Percentiles rank a stretch among this genome's conserved stretches.
Evolutionary conservation across 2,888 invertebrate genomes (phyloP).

Genomic region (Laspeyria flexula): DNA sequence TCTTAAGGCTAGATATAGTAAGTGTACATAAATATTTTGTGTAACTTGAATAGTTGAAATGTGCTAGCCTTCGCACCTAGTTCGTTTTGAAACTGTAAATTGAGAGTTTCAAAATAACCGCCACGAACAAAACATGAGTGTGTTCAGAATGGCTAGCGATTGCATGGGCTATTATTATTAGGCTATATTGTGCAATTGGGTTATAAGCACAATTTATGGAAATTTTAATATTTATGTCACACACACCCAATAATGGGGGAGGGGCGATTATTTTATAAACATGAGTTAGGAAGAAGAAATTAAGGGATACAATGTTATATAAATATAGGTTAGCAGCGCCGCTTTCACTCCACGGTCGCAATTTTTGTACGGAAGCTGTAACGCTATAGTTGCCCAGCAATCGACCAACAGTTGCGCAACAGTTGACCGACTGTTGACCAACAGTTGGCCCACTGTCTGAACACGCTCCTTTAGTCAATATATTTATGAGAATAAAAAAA

Average conservation of each 20-base stretch:
- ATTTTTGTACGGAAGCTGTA: background rate
- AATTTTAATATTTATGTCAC: constrained; percentile 3
- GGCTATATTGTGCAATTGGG: background rate
- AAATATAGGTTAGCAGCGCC: background rate
- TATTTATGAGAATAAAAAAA: constrained; percentile 36
- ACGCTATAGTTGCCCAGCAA: constrained; percentile 6
- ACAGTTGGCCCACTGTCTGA: constrained; percentile 26
- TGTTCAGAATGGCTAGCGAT: constrained; percentile 29
- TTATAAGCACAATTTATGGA: constrained; percentile 3
- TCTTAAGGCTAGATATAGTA: constrained; percentile 36
- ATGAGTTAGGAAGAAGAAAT: background rate
- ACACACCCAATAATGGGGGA: background rate
- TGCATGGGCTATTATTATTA: background rate
- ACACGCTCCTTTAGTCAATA: constrained; percentile 44
- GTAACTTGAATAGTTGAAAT: constrained; percentile 35
- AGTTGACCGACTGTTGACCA: constrained; percentile 8
- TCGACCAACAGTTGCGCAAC: constrained; percentile 5
- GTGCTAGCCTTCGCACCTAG: constrained; percentile 54
- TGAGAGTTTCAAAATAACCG: constrained; percentile 32
- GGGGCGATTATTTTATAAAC: no score
- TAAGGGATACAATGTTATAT: background rate
- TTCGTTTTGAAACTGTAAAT: constrained; percentile 26
- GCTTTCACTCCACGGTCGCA: background rate
- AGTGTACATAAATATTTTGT: constrained; percentile 42
- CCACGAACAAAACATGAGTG: constrained; percentile 42